Percentiles rank a stretch among this genome's conserved stretches.
Evolutionary conservation across 1,140 invertebrate genomes (phyloP).

Genomic region (Drosophila sp.): DNA sequence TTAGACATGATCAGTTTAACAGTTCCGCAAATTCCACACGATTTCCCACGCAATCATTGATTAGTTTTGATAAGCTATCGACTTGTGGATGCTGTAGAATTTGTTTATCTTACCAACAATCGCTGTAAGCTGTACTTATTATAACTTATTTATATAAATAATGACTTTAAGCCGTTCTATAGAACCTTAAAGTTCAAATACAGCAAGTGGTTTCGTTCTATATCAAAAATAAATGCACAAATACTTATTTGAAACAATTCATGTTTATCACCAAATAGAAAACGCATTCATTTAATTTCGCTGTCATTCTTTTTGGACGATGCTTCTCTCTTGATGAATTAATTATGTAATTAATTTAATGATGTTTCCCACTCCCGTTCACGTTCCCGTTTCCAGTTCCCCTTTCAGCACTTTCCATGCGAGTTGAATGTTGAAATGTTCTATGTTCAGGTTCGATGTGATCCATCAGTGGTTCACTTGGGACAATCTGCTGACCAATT

Average conservation of each 20-base stretch:
- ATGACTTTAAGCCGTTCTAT: too few relatives aligned
- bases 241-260: too few relatives aligned
- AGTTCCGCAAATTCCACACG: background rate
- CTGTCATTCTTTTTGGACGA: background rate
- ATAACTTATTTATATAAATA: too few relatives aligned
- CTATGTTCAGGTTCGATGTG: constrained; percentile 6
- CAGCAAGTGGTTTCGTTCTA: too few relatives aligned
- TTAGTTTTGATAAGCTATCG: background rate
- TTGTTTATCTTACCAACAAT: background rate
- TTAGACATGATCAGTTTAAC: constrained; percentile 36
- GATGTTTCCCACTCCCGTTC: background rate
- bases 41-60: too few relatives aligned
- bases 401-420: background rate
- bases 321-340: constrained; percentile 41
- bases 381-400: background rate
- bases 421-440: background rate
- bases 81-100: background rate
- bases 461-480: constrained; percentile 23
- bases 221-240: too few relatives aligned
- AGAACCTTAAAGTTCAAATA: too few relatives aligned
- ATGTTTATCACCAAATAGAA: too few relatives aligned
- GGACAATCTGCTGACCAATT: constrained; percentile 41
- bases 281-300: constrained; percentile 5
- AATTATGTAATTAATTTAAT: constrained; percentile 57
- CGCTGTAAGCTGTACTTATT: background rate